Evolutionary conservation across 2,888 invertebrate genomes (phyloP).

Genomic region (Hydrotaea cyrtoneurina): DNA sequence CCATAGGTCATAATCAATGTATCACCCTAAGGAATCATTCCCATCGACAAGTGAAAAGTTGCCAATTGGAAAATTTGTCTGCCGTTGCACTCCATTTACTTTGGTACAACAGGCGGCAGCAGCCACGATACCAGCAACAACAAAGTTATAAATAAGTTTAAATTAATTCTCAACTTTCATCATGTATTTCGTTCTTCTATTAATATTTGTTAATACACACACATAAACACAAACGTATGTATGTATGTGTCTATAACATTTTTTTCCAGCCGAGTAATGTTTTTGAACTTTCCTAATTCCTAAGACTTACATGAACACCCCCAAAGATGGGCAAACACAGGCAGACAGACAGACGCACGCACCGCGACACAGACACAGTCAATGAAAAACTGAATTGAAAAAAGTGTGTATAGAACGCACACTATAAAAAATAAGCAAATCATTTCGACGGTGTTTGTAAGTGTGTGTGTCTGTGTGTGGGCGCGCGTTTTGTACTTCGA

Average conservation of each 20-base stretch:
- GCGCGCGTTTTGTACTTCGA: background rate
- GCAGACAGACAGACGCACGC: background rate
- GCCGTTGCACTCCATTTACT: background rate
- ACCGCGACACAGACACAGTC: background rate
- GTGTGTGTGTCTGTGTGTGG: background rate
- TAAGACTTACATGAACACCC: background rate
- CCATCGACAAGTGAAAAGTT: background rate
- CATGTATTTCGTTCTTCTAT: background rate
- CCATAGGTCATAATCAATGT: background rate
- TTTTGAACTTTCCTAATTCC: constrained; percentile 24
- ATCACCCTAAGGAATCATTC: background rate
- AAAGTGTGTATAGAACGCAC: background rate
- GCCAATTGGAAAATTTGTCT: background rate
- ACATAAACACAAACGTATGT: background rate
- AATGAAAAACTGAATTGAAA: constrained; percentile 15
- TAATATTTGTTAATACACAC: background rate
- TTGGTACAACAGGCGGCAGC: background rate
- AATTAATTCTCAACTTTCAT: constrained; percentile 17
- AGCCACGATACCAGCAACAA: background rate
- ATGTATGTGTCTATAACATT: background rate
- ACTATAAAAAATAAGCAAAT: background rate
- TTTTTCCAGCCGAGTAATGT: constrained; percentile 16
- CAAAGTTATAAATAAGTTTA: constrained; percentile 17
- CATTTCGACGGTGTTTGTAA: background rate
- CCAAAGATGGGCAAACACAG: background rate